Percentiles rank a stretch among this genome's conserved stretches.
Evolutionary conservation across 2,113 vertebrate genomes (phyloP).

Genomic region (Urocolius indicus): DNA sequence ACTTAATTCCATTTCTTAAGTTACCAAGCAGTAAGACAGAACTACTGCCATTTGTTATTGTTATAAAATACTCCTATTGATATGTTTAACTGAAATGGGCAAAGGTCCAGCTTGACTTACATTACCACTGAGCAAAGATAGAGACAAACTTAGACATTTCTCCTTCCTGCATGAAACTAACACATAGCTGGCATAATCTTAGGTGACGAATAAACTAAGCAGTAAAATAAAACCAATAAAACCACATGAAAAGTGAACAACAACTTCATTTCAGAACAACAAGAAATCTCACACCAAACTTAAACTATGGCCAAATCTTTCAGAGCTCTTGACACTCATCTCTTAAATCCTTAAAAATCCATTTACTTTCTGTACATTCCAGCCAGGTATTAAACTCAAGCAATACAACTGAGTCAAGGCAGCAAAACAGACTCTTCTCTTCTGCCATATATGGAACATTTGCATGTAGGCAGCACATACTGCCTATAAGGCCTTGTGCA

Average conservation of each 20-base stretch:
- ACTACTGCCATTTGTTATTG: neutral
- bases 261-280: neutral
- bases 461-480: neutral
- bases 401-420: neutral
- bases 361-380: neutral
- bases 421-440: neutral
- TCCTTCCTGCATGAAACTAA: neutral
- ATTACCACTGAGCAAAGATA: neutral
- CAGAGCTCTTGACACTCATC: neutral
- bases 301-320: neutral
- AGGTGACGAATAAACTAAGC: neutral
- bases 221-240: neutral
- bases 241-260: neutral
- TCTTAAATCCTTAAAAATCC: neutral
- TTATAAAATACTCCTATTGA: neutral
- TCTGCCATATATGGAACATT: neutral
- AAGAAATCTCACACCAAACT: neutral
- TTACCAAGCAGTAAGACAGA: neutral
- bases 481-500: fast-evolving
- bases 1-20: neutral
- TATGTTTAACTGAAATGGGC: neutral
- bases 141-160: neutral
- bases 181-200: neutral
- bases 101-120: neutral
- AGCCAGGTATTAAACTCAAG: neutral